Evolutionary conservation across 2,797 vertebrate species (phyloP), one percentile per base, ranked within the genome.

Genomic region (Halcyon chelicuti): DNA sequence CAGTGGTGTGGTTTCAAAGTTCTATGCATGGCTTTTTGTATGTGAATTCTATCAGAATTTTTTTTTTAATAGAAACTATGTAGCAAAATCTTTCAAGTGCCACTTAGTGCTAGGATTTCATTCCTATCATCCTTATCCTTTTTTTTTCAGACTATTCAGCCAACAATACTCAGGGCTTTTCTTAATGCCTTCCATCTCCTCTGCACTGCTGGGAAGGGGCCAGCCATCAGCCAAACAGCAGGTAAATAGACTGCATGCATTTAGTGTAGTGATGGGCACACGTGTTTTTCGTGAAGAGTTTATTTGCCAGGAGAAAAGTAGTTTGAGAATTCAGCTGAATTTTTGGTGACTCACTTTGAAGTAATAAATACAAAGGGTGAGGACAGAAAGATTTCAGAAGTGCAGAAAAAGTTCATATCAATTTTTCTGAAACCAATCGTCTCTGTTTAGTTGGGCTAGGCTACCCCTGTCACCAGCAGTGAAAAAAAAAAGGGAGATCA

Each of bases 231-330:
- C 72, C 74, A 87, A 95, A 66, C 85, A 93, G 87, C 87, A 66
- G 94, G 75, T 62, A 94, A 94, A 95, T 58, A 90, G 85, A 44
- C 76, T 68, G 68, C 44, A 26, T 55, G 46, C 54, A 80, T 93
- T 92, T 81, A 90, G 65, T 33, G 40, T 19, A 77, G 58, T 76
- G 92, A 92, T 1, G 7, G 62, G 70, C 94, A 90, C 96, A 96
- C 92, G 72, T 96, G 95, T 90, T 96, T 97, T 55, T 84, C 96
- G 70, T 93, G 92, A 95, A 93, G 79, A 92, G 70, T 94, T 97
- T 92, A 96, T 94, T 96, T 88, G 83, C 73, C 39, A 81, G 76
- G 90, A 94, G 77, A 95, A 88, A 95, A 75, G 79, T 68, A 55
- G 94, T 78, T 93, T 84, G 77, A 96, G 51, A 86, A 93, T 84